phyloP scores from a whole-genome alignment of 2,888 invertebrate genomes.

The Ommatoiulus sabulosus region DNA sequence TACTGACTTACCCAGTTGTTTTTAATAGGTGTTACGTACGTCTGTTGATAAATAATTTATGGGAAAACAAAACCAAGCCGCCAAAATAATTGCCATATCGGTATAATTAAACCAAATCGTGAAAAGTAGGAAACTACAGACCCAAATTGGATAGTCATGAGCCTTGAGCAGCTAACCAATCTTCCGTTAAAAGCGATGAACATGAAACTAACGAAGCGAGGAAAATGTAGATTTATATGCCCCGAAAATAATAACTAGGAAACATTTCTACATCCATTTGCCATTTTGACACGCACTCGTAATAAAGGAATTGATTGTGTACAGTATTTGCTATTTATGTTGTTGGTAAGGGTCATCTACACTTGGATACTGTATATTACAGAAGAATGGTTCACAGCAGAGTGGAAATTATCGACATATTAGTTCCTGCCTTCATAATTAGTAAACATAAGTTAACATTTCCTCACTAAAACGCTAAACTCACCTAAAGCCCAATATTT shows the following conservation, averaged over 20 bases:
- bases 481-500: not conserved
- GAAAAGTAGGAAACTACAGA: not conserved
- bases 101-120: not conserved
- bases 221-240: not conserved
- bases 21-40: not conserved
- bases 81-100: not conserved
- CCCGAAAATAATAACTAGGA: not conserved
- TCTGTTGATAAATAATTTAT: not conserved
- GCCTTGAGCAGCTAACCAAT: not conserved
- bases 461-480: not conserved
- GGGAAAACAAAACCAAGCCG: not conserved
- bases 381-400: not conserved
- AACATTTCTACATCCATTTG: not conserved
- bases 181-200: not conserved
- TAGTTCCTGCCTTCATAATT: not conserved
- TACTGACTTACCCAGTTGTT: not conserved
- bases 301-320: not conserved
- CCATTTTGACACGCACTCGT: not conserved
- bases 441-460: not conserved
- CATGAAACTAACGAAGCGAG: not conserved
- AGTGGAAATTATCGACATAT: not conserved
- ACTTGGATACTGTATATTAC: not conserved
- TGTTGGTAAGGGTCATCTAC: not conserved
- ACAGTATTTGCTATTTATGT: not conserved
- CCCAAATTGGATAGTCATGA: not conserved